These are phyloP conservation scores for Castor canadensis DNA, from an alignment of 2,113 vertebrate species.

Conservation along the genomic window DNA sequence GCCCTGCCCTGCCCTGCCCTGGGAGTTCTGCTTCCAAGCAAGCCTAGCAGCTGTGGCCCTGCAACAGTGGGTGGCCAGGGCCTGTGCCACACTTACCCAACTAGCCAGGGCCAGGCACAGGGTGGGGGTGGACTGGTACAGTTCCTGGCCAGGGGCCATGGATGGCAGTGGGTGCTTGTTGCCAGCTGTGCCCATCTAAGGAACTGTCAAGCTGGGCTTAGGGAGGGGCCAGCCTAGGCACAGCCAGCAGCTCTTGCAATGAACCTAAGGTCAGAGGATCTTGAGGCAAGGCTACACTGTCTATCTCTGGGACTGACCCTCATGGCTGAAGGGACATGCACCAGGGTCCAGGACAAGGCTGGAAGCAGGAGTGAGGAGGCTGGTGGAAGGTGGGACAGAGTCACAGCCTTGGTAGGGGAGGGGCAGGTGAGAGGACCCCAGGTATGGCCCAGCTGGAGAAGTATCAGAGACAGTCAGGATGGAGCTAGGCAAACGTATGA, in stretches of 20 bases:
- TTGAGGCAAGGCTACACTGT: neutral
- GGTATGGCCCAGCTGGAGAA: neutral
- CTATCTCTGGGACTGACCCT: neutral
- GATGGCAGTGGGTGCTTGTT: neutral
- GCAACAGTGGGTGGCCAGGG: neutral
- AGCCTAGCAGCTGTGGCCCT: neutral
- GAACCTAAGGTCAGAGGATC: neutral
- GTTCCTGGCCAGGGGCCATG: neutral
- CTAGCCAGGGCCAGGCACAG: neutral
- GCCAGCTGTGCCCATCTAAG: neutral
- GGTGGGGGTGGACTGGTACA: neutral
- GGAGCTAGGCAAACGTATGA: fast-evolving
- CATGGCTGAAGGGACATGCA: neutral
- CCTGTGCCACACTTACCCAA: neutral
- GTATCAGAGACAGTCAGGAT: neutral
- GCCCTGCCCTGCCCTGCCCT: neutral
- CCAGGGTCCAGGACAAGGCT: neutral
- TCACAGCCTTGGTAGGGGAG: neutral
- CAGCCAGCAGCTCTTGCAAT: neutral
- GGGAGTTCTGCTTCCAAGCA: neutral
- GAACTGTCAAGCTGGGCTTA: no score
- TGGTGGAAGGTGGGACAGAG: no score
- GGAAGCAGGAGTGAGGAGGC: neutral
- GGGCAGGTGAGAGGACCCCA: neutral
- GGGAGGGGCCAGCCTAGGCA: neutral